These are phyloP conservation scores for Zapornia atra DNA, from an alignment of 2,113 vertebrate genomes.

Conservation along the genomic window DNA sequence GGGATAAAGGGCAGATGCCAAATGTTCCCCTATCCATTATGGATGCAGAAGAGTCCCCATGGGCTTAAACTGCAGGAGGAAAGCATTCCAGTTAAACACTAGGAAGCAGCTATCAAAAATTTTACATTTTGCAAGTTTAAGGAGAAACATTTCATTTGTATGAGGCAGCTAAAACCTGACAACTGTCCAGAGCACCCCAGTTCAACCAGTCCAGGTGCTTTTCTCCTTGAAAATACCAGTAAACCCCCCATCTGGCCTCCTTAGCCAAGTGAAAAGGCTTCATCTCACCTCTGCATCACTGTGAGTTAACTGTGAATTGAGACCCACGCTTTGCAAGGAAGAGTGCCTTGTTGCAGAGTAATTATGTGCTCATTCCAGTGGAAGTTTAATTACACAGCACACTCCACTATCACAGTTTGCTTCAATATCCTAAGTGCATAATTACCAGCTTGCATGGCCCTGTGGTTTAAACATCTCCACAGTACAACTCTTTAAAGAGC, in stretches of 20 bases:
- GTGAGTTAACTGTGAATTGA: neutral
- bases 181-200: neutral
- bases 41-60: neutral
- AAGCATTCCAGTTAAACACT: neutral
- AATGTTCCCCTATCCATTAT: neutral
- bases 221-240: neutral
- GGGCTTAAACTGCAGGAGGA: neutral
- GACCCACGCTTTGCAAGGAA: neutral
- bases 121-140: neutral
- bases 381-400: slow-evolving; percentile 50
- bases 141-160: neutral
- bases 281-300: neutral
- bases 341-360: neutral
- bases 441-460: slow-evolving; percentile 12
- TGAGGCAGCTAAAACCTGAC: neutral
- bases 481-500: neutral
- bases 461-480: slow-evolving; percentile 16
- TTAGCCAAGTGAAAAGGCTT: neutral
- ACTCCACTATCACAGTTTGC: neutral
- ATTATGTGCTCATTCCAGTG: neutral
- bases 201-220: neutral
- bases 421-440: slow-evolving; percentile 28
- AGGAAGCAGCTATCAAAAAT: neutral
- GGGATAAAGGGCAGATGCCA: neutral
- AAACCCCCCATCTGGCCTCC: neutral